Percentiles rank a stretch among this genome's conserved stretches.
Conservation (phyloP, 2,113 vertebrate genomes). For the Megalops atlanticus region DNA sequence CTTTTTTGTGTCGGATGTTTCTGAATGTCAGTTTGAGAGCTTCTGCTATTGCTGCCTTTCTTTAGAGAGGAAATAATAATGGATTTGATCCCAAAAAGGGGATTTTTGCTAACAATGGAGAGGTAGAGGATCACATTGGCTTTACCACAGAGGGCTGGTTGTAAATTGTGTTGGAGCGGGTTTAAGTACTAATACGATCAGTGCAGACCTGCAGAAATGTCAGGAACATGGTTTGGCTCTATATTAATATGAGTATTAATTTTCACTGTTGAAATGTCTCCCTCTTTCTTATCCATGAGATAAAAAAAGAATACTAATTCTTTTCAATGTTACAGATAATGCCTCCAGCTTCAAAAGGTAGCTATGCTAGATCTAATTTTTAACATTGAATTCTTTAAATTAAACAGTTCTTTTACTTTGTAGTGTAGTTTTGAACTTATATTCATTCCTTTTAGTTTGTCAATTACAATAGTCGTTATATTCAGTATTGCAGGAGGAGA, state of each 20-base stretch:
- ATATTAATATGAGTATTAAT: slow-evolving; percentile 68
- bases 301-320: slow-evolving; percentile 64
- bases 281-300: slow-evolving; percentile 46
- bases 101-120: slow-evolving; percentile 75
- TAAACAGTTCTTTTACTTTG: not conserved
- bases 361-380: no score
- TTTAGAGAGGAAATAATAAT: slow-evolving; percentile 86
- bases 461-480: not conserved
- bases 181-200: slow-evolving; percentile 75
- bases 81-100: slow-evolving; percentile 87
- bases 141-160: slow-evolving; percentile 74
- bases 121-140: slow-evolving; percentile 74
- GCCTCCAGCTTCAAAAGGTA: slow-evolving; percentile 60
- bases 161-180: slow-evolving; percentile 71
- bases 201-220: slow-evolving; percentile 73
- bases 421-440: no score
- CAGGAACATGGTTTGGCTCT: slow-evolving; percentile 63
- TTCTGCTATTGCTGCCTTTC: slow-evolving; percentile 87
- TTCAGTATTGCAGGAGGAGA: no score
- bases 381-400: not conserved
- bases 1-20: slow-evolving; percentile 92
- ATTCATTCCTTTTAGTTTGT: not conserved
- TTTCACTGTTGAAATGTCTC: slow-evolving; percentile 50
- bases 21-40: slow-evolving; percentile 99
- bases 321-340: slow-evolving; percentile 63